Evolutionary conservation across 2,797 vertebrate species (phyloP), one percentile per base, ranked within the genome.

Genomic region (Gymnodraco acuticeps): DNA sequence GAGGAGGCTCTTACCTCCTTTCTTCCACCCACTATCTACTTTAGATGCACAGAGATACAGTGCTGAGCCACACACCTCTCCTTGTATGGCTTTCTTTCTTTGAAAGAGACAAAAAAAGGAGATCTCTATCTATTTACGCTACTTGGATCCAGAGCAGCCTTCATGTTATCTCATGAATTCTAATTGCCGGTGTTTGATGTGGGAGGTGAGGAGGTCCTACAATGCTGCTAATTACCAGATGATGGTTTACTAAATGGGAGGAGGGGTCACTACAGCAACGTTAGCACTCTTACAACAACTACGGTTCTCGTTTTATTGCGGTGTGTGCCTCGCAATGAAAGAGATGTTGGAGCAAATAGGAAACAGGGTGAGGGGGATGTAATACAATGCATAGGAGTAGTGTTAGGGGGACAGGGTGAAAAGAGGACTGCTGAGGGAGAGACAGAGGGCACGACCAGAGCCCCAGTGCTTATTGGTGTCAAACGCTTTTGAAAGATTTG

Each of bases 381-480:
- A 31, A 23, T 56, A 62, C 80, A 70, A 54, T 66, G 65, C 69
- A 74, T 78, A 27, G 45, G 70, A 75, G 73, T 70, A 65, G 75
- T 73, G 53, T 69, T 63, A 27, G 46, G 48, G 64, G 68, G 63
- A 47, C 4, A 19, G 53, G 68, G 63, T 52, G 58, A 78, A 51
- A 59, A 73, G 61, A 74, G 38, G 65, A 70, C 70, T 70, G 78
- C 69, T 75, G 52, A 69, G 84, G 85, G 76, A 83, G 69, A 88
- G 77, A 78, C 65, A 66, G 81, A 88, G 88, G 84, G 73, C 77
- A 83, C 10, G 73, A 81, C 89, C 87, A 63, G 78, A 87, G 80
- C 84, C 74, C 81, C 81, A 11, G 15, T 62, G 80, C 87, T 93
- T 90, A 94, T 92, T 94, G 91, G 92, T 94, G 92, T 93, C 93